phyloP scores from a whole-genome alignment of 2,113 vertebrate species.

The Dolichotis patagonum region DNA sequence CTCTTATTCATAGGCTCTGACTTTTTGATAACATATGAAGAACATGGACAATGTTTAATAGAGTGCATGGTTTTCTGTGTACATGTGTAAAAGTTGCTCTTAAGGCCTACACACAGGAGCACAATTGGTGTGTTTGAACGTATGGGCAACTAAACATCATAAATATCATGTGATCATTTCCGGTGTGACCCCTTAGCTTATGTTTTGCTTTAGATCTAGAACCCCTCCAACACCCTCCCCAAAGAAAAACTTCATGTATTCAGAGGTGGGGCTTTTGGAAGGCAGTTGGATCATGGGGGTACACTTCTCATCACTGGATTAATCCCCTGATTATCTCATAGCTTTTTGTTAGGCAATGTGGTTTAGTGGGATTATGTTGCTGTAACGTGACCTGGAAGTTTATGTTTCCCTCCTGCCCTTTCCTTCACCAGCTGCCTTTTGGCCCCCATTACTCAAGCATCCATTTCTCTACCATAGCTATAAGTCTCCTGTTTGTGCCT shows the following conservation, averaged over 20 bases:
- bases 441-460: background rate
- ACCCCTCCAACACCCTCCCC: background rate
- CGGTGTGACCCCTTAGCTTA: background rate
- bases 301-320: background rate
- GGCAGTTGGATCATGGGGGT: no score
- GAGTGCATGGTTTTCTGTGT: background rate
- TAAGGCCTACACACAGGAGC: background rate
- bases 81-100: background rate
- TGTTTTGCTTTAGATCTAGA: background rate
- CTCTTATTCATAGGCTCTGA: background rate
- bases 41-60: background rate
- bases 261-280: background rate
- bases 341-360: background rate
- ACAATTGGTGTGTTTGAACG: background rate
- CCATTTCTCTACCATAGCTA: background rate
- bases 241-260: background rate
- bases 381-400: background rate
- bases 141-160: background rate
- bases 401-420: background rate
- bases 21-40: background rate
- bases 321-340: background rate
- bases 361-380: background rate
- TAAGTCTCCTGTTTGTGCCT: background rate
- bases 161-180: background rate
- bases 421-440: background rate